Base-by-base conservation (phyloP, 2,888 invertebrate genomes). In the Drosophila barbarae region DNA sequence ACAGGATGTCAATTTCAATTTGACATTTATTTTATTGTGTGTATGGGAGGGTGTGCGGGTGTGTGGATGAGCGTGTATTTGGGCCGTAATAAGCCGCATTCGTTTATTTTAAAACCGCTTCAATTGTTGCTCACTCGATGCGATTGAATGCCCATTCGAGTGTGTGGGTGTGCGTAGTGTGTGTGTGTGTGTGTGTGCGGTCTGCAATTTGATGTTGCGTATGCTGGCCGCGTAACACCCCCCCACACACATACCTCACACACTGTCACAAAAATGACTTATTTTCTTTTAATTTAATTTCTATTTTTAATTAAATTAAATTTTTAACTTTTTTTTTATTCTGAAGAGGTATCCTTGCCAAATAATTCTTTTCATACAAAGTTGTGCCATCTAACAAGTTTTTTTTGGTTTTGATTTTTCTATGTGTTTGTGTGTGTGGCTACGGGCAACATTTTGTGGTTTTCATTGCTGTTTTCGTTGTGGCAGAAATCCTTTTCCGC, bases 391-490 rank as follows among this genome's bases (percentile, higher is more conserved):
- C 9, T 28, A 23, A 23, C 23, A 23, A 23, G 8, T 8, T 1
- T 38, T 38, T 18, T 18, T 38, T 5, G n/a, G 26, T 10, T 46
- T 10, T 26, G 13, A 51, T 18, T 51, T 28, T n/a, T 28, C 13
- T 8, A 30, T 36, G 35, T 41, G 36, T 47, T 10, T 21, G 21
- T 18, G 2, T 21, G 30, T 54, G 49, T 49, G 35, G 51, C 54
- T 56, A 41, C 30, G 38, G 53, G 69, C 56, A 64, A 76, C 82
- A 79, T 78, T 84, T 82, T 79, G 79, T 69, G 79, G 79, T 71
- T 84, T 81, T 69, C 79, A 81, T 81, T 78, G 78, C 84, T 84
- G 84, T 79, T 79, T 84, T 79, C 84, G 69, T 78, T 79, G 84
- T 63, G 78, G 84, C 82, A 64, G 82, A 84, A 81, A 78, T 79